Base-by-base conservation (phyloP, 2,888 invertebrate species). In the Formica aserva region DNA sequence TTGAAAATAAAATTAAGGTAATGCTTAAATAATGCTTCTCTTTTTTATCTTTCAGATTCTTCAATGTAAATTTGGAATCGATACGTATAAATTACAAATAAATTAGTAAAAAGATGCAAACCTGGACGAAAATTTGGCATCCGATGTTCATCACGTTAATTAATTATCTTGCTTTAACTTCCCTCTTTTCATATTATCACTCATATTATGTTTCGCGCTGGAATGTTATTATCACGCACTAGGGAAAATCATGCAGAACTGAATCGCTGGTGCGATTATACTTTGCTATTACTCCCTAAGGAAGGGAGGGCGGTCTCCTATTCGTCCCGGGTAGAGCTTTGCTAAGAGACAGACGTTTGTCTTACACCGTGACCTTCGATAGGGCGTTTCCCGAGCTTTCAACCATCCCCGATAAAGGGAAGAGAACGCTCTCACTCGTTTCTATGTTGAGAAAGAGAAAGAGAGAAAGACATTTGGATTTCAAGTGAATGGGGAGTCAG, bases 391-490 rank as follows among this genome's bases (percentile, higher is more conserved):
- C 55, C 22, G 38, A 65, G 52, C 75, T 48, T 52, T 83, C 77
- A 65, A 77, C 71, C 78, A 69, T 26, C 67, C 67, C 41, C 74
- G 55, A 45, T 45, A 60, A 72, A 85, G 38, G 38, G 26, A 66
- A 32, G 55, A n/a, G 52, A 62, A 41, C 29, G 81, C 29, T 75
- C 29, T 75, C 81, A 29, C n/a, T 65, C 65, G 77, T 11, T 18
- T 52, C 48, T 52, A n/a, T n/a, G 8, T n/a, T 52, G 48, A 48
- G 48, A 1, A 6, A 48, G 6, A 52, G n/a, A 52, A 32, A 48
- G 57, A 48, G 29, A 63, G 57, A 80, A 45, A 72, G 60, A 74
- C 76, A 85, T 85, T 86, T 72, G 71, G 86, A 80, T 76, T 78
- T 81, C 65, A 48, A 45, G n/a, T 48, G 15, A 67, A 41, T 45